A percentile compares a stretch with the other conserved stretches of the same genome.
These are phyloP conservation scores for Oedothorax gibbosus DNA, from an alignment of 1,140 invertebrate species.

Conservation along the genomic window DNA sequence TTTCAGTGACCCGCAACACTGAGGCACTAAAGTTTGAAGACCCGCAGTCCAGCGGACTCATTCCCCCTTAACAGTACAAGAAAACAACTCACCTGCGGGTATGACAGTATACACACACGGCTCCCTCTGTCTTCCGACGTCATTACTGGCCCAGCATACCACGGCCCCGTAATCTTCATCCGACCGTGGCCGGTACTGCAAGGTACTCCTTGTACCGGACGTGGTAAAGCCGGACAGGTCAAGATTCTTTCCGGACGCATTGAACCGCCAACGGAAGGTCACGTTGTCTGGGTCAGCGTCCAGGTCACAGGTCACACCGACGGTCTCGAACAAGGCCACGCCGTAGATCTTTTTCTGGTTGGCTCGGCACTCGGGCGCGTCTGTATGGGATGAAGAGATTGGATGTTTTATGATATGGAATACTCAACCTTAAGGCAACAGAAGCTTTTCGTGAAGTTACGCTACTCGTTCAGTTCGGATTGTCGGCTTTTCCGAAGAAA, in stretches of 20 bases:
- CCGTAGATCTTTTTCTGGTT: conserved; percentile 77
- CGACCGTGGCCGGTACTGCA: conserved; percentile 51
- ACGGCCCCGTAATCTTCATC: conserved; percentile 63
- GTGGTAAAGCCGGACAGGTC: conserved; percentile 38
- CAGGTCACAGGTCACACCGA: conserved; percentile 83
- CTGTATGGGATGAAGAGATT: conserved; percentile 67
- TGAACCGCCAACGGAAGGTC: conserved; percentile 73
- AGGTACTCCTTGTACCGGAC: conserved; percentile 27
- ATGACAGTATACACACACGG: conserved; percentile 64
- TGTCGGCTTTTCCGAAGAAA: no score
- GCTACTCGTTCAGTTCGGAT: no score
- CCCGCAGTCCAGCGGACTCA: no score
- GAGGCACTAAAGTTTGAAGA: no score
- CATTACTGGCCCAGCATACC: conserved; percentile 65
- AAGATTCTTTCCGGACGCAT: conserved; percentile 67
- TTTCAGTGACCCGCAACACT: no score
- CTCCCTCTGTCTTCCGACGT: conserved; percentile 63
- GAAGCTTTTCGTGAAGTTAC: no score
- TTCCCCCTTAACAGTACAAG: no score
- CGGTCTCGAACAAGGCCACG: conserved; percentile 85
- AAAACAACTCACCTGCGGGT: conserved; percentile 62
- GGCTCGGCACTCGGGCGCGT: conserved; percentile 75
- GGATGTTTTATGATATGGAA: no score
- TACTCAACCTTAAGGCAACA: no score
- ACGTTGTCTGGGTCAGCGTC: conserved; percentile 78